Base-by-base conservation (phyloP, 2,888 invertebrate species). In the Keiferia lycopersicella region DNA sequence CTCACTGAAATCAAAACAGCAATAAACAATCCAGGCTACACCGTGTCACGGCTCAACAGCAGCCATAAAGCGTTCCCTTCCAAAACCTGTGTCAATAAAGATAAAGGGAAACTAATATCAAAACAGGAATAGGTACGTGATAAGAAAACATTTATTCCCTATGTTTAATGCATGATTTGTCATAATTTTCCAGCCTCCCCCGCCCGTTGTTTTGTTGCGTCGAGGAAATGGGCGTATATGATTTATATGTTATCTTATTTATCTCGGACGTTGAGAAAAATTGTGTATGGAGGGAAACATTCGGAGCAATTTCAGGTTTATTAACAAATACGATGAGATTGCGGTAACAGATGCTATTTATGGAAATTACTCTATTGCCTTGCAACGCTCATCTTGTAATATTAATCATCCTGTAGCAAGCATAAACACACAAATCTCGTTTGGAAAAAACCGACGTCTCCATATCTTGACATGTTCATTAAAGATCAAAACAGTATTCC, bases 101-200 rank as follows among this genome's bases (percentile, higher is more conserved):
- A 91, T 91, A 91, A 91, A 89, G 88, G 85, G 86, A 88, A 91
- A 91, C 91, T 91, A 91, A 91, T 91, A 91, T 90, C 87, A 86
- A 87, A 91, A 88, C 90, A 90, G 86, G 86, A 89, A 87, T 90
- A 91, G 90, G 88, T 86, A 91, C 91, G 91, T 91, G 91, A 91
- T 91, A 91, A 91, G 91, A 91, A 91, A 91, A 91, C 91, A 91
- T 91, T 91, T 91, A 91, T 91, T 91, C 90, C 87, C 91, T 83
- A 91, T 91, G 91, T 91, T 91, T 91, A 91, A 91, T 91, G 91
- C 91, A 91, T 91, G 91, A 91, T 91, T 90, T 90, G 91, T 91
- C 90, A 90, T 91, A 91, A 91, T 91, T 91, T 87, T 82, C 86
- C 87, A 84, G 82, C 86, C 83, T 85, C 86, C 89, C 86, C 83